A percentile compares a stretch with the other conserved stretches of the same genome.
These are phyloP conservation scores for Willisornis vidua DNA, from an alignment of 2,113 vertebrate genomes.

Conservation along the genomic window DNA sequence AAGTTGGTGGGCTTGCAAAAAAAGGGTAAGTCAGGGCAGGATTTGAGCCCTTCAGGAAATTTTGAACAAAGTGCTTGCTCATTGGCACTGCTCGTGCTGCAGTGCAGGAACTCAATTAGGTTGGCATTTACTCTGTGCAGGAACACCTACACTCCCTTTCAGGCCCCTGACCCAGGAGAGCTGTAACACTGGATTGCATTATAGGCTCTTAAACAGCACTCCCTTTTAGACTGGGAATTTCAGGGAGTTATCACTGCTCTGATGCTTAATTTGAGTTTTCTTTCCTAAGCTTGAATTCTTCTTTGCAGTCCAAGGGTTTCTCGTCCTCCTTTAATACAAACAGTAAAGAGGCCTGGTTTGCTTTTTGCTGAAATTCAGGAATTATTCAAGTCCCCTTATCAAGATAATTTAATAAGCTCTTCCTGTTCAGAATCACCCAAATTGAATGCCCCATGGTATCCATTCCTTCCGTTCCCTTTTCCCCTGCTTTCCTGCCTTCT, in stretches of 20 bases:
- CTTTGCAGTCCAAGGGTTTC: neutral
- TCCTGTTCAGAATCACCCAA: slow-evolving; percentile 47
- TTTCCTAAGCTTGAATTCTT: neutral
- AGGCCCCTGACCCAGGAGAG: neutral
- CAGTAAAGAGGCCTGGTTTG: neutral
- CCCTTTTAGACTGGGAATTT: neutral
- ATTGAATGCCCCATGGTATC: neutral
- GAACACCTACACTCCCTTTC: neutral
- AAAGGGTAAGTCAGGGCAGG: neutral
- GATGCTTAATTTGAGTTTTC: neutral
- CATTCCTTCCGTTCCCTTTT: slow-evolving; percentile 17
- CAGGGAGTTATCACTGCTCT: neutral
- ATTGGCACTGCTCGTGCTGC: neutral
- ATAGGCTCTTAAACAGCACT: neutral
- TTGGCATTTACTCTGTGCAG: neutral
- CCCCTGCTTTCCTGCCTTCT: neutral
- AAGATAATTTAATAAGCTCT: slow-evolving; percentile 42
- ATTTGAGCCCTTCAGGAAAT: slow-evolving; percentile 33
- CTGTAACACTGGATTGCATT: neutral
- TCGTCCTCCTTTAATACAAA: neutral
- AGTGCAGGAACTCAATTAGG: slow-evolving; percentile 28
- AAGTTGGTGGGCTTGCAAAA: neutral
- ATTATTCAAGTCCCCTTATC: slow-evolving; percentile 9
- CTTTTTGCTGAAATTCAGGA: slow-evolving; percentile 24
- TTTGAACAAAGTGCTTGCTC: slow-evolving; percentile 8